A percentile compares a stretch with the other conserved stretches of the same genome.
Evolutionary conservation across 2,113 vertebrate genomes (phyloP).

Genomic region (Charadrius vociferus): DNA sequence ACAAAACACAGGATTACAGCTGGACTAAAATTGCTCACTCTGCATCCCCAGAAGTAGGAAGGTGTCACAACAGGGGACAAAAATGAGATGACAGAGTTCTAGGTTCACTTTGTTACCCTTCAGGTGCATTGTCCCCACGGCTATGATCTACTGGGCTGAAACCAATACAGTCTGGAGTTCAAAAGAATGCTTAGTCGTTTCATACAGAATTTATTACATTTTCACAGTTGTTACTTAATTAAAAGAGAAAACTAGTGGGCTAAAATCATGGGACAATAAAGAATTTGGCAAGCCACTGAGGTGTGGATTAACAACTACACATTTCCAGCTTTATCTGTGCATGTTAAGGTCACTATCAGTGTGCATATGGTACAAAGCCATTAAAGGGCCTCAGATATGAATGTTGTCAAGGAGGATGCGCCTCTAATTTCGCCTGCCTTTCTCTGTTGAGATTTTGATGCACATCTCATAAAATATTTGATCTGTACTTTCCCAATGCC

Average conservation of each 20-base stretch:
- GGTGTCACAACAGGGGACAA: conserved; percentile 12
- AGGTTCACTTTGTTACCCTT: neutral
- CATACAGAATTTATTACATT: conserved; percentile 10
- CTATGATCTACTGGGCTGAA: conserved; percentile 4
- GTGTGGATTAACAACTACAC: conserved; percentile 11
- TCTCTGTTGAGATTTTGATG: neutral
- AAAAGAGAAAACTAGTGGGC: conserved; percentile 15
- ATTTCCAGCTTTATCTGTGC: neutral
- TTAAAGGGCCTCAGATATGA: neutral
- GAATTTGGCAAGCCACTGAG: conserved; percentile 18
- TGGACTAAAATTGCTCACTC: neutral
- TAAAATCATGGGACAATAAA: conserved; percentile 39
- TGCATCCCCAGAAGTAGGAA: neutral
- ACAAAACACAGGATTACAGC: neutral
- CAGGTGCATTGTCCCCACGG: neutral
- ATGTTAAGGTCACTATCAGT: conserved; percentile 3
- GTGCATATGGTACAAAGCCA: neutral
- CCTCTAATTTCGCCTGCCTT: neutral
- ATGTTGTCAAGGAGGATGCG: neutral
- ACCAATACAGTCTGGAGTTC: neutral
- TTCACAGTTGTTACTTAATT: conserved; percentile 42
- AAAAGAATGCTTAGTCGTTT: neutral
- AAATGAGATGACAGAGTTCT: conserved; percentile 9
- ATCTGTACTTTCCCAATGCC: neutral
- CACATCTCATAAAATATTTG: neutral